Conservation (phyloP, 2,888 invertebrate genomes). For the Hermodice carunculata region DNA sequence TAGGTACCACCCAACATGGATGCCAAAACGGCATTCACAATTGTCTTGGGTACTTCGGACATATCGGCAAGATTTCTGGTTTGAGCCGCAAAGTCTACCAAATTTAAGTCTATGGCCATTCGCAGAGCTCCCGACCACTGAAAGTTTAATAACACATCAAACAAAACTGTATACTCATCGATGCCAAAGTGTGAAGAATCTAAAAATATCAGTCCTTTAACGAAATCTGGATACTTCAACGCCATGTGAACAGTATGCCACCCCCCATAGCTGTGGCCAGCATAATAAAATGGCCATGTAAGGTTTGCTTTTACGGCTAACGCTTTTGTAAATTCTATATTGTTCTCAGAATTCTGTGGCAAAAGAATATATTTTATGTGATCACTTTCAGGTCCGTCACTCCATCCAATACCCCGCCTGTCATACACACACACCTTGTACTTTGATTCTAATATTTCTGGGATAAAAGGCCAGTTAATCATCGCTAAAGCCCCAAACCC, state of each 20-base stretch:
- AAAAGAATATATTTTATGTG: not conserved
- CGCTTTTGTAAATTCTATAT: not conserved
- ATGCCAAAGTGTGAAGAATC: slow-evolving; percentile 5
- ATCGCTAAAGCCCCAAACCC: slow-evolving; percentile 2
- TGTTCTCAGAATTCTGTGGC: not conserved
- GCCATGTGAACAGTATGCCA: not conserved
- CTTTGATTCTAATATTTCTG: not conserved
- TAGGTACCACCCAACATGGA: slow-evolving; percentile 6
- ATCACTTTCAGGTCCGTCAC: slow-evolving; percentile 13
- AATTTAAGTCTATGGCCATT: slow-evolving; percentile 6
- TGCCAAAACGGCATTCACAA: not conserved
- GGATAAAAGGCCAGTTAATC: slow-evolving; percentile 11
- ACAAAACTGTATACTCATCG: not conserved
- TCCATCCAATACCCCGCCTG: slow-evolving; percentile 17
- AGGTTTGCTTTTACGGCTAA: not conserved
- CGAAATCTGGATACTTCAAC: not conserved
- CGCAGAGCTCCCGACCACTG: slow-evolving; percentile 5
- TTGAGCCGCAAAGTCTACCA: not conserved
- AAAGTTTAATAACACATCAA: slow-evolving; percentile 7
- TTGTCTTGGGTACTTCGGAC: not conserved
- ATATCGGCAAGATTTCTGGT: not conserved
- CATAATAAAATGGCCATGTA: slow-evolving; percentile 3
- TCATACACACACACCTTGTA: slow-evolving; percentile 15
- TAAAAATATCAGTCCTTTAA: slow-evolving; percentile 12
- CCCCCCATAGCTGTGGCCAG: slow-evolving; percentile 13